These are phyloP conservation scores for Apantesis nais DNA, from an alignment of 2,888 invertebrate species.

Conservation along the genomic window DNA sequence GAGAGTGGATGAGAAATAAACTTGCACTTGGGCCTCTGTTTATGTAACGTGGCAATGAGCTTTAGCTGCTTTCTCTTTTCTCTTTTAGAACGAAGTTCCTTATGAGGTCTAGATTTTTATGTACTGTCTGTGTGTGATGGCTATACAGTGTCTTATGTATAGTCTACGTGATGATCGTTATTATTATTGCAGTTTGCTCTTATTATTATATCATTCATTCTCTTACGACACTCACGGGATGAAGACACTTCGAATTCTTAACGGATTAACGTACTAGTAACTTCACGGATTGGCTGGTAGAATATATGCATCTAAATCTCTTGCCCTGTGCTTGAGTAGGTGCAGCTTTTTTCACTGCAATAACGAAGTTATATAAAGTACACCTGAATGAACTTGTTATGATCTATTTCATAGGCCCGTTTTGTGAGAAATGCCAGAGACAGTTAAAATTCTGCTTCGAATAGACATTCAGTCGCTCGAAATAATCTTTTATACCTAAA, in stretches of 20 bases:
- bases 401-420: conserved; percentile 27
- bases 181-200: neutral
- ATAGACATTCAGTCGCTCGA: conserved; percentile 50
- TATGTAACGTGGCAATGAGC: too few relatives aligned
- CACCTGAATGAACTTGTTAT: conserved; percentile 33
- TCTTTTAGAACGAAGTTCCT: too few relatives aligned
- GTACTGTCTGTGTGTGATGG: too few relatives aligned
- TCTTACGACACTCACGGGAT: neutral
- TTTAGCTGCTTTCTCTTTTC: too few relatives aligned
- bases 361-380: conserved; percentile 29
- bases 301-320: neutral
- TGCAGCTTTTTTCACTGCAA: conserved; percentile 18
- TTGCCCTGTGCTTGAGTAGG: conserved; percentile 21
- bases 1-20: too few relatives aligned
- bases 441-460: conserved; percentile 49
- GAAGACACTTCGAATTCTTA: neutral
- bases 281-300: neutral
- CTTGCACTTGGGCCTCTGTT: too few relatives aligned
- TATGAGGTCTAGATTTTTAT: too few relatives aligned
- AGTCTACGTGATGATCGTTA: too few relatives aligned
- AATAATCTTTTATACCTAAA: conserved; percentile 51
- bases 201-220: neutral
- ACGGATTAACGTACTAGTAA: too few relatives aligned
- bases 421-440: conserved; percentile 29
- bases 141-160: too few relatives aligned